Conservation (phyloP, 2,888 invertebrate species). For the Orthonychiurus folsomi region DNA sequence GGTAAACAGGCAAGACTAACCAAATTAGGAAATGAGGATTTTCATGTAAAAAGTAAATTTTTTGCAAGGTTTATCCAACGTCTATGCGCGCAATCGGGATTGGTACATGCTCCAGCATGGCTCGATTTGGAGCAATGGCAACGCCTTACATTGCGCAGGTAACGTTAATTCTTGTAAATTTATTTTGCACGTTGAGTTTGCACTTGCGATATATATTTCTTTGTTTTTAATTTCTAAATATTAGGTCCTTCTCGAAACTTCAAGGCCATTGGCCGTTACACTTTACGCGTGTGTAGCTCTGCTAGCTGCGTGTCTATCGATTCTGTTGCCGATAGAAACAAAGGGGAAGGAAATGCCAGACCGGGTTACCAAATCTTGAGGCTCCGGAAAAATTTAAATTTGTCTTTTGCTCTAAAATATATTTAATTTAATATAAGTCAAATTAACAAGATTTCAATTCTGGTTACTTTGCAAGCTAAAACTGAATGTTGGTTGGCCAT, state of each 20-base stretch:
- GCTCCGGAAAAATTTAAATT: no score
- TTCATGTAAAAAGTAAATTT: constrained; percentile 6
- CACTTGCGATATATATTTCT: no score
- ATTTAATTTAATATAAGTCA: no score
- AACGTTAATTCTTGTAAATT: constrained; percentile 28
- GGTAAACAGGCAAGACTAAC: constrained; percentile 45
- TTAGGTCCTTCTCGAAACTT: constrained; percentile 65
- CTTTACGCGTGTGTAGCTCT: constrained; percentile 70
- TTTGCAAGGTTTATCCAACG: constrained; percentile 67
- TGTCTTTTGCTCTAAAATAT: no score
- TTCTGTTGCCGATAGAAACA: constrained; percentile 77
- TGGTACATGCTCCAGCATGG: constrained; percentile 85
- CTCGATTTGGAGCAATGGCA: constrained; percentile 82
- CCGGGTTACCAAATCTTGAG: not conserved
- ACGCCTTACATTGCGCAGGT: constrained; percentile 93
- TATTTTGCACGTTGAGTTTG: constrained; percentile 27
- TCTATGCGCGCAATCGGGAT: constrained; percentile 79
- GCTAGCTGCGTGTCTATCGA: constrained; percentile 63
- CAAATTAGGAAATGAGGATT: not conserved
- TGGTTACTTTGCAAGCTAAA: no score
- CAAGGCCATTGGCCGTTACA: constrained; percentile 55
- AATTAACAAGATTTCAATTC: no score
- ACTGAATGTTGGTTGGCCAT: no score
- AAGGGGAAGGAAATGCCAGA: constrained; percentile 57
- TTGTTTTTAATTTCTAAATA: constrained; percentile 6